A percentile compares a stretch with the other conserved stretches of the same genome.
phyloP scores from a whole-genome alignment of 2,797 vertebrate genomes.

The Darevskia nairensis region DNA sequence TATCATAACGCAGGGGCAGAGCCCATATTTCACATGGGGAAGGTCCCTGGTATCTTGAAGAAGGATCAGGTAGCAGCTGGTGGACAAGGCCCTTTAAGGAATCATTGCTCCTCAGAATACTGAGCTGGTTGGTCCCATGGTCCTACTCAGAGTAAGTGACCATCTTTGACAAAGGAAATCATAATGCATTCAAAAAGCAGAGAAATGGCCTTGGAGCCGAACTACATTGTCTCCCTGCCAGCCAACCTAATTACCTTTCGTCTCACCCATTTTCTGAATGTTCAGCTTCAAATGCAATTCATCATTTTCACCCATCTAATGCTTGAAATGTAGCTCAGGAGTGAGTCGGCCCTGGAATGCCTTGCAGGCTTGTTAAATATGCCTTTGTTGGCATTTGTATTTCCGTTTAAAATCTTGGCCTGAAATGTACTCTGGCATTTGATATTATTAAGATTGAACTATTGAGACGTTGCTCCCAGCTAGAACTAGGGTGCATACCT shows the following conservation, averaged over 20 bases:
- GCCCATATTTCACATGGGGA: neutral
- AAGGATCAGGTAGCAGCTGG: neutral
- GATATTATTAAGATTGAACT: neutral
- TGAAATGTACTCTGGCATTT: conserved; percentile 45
- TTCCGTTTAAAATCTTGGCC: conserved; percentile 31
- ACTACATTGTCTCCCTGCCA: conserved; percentile 48
- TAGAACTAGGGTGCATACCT: no score
- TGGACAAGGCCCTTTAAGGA: neutral
- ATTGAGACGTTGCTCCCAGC: neutral
- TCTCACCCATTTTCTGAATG: conserved; percentile 33
- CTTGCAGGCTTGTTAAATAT: conserved; percentile 1
- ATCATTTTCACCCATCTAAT: conserved; percentile 25
- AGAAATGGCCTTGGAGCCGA: conserved; percentile 22
- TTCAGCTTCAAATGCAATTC: conserved; percentile 1
- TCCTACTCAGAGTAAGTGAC: neutral
- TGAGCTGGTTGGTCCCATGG: neutral
- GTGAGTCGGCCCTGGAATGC: conserved; percentile 25
- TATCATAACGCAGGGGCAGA: neutral
- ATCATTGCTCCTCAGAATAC: neutral
- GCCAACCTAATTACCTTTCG: conserved; percentile 45
- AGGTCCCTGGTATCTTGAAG: neutral
- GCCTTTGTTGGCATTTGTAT: conserved; percentile 26
- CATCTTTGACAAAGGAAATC: neutral
- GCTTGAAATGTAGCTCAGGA: conserved; percentile 20
- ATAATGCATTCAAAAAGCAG: neutral